These are phyloP conservation scores for Pipistrellus nathusii DNA, from an alignment of 2,797 vertebrate species.

Conservation along the genomic window DNA sequence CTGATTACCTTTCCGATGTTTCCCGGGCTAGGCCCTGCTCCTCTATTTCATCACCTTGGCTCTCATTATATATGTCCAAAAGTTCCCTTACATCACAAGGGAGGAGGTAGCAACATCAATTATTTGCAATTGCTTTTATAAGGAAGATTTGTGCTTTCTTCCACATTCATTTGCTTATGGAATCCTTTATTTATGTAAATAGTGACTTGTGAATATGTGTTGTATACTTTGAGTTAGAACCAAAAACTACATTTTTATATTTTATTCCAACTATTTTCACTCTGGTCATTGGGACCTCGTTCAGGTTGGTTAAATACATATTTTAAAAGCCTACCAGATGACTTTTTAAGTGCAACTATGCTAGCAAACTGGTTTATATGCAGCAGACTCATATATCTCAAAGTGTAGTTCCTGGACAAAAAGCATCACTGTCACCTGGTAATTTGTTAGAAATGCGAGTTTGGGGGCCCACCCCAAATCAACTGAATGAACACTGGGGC, in stretches of 20 bases:
- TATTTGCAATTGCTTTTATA: not conserved
- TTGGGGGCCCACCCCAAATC: accelerated
- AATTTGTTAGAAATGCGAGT: not conserved
- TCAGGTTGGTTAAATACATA: not conserved
- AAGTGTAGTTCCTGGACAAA: not conserved
- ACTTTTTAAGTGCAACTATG: not conserved
- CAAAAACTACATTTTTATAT: not conserved
- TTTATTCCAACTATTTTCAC: not conserved
- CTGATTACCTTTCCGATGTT: not conserved
- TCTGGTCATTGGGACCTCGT: not conserved
- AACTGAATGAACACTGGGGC: not conserved
- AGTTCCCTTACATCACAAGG: not conserved
- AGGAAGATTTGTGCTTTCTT: not conserved
- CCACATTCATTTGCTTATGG: not conserved
- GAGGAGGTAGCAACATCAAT: not conserved
- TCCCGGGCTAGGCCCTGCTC: not conserved
- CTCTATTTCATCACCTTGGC: not conserved
- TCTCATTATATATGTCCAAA: not conserved
- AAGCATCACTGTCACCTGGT: not conserved
- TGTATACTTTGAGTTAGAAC: not conserved
- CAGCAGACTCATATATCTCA: not conserved
- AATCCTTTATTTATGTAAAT: not conserved
- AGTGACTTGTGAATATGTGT: not conserved
- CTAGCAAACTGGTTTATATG: not conserved
- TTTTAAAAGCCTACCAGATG: not conserved